These are phyloP conservation scores for Pycnomerus fuliginosus DNA, from an alignment of 2,888 invertebrate species.

Conservation along the genomic window DNA sequence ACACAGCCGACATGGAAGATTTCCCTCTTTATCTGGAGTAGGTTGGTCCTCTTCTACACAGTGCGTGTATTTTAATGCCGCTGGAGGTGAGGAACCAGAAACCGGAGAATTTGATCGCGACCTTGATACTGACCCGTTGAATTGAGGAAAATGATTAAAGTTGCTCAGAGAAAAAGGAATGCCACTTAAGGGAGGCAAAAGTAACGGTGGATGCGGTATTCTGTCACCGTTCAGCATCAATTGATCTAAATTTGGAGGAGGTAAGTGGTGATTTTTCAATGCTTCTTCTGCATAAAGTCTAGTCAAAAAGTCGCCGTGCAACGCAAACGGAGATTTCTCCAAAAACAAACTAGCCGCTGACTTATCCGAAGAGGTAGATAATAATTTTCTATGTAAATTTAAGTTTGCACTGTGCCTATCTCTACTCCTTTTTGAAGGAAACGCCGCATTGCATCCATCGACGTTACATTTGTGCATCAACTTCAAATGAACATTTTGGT, in stretches of 20 bases:
- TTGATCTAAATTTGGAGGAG: slow-evolving; percentile 53
- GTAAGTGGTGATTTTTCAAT: slow-evolving; percentile 57
- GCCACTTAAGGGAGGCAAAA: slow-evolving; percentile 61
- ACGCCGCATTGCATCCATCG: slow-evolving; percentile 93
- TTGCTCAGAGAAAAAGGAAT: slow-evolving; percentile 56
- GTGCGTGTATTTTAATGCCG: slow-evolving; percentile 55
- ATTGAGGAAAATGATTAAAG: slow-evolving; percentile 50
- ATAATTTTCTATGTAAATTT: slow-evolving; percentile 85
- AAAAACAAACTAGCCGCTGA: slow-evolving; percentile 51
- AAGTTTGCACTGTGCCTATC: slow-evolving; percentile 91
- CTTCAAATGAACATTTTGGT: slow-evolving; percentile 93
- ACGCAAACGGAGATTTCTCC: slow-evolving; percentile 58
- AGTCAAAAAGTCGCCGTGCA: slow-evolving; percentile 78
- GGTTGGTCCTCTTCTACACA: slow-evolving; percentile 69
- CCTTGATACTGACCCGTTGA: slow-evolving; percentile 52
- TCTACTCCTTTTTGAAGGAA: slow-evolving; percentile 88
- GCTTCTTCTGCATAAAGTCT: slow-evolving; percentile 76
- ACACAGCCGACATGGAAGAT: slow-evolving; percentile 70
- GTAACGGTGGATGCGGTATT: slow-evolving; percentile 59
- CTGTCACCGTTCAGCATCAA: slow-evolving; percentile 55
- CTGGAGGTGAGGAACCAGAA: slow-evolving; percentile 55
- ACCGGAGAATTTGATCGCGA: slow-evolving; percentile 58
- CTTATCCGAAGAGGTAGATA: slow-evolving; percentile 68
- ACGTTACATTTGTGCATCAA: slow-evolving; percentile 93
- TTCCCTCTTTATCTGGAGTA: slow-evolving; percentile 65